Percentiles rank a stretch among this genome's conserved stretches.
phyloP scores from a whole-genome alignment of 2,888 invertebrate species.

The Cremastobaeus sp. region DNA sequence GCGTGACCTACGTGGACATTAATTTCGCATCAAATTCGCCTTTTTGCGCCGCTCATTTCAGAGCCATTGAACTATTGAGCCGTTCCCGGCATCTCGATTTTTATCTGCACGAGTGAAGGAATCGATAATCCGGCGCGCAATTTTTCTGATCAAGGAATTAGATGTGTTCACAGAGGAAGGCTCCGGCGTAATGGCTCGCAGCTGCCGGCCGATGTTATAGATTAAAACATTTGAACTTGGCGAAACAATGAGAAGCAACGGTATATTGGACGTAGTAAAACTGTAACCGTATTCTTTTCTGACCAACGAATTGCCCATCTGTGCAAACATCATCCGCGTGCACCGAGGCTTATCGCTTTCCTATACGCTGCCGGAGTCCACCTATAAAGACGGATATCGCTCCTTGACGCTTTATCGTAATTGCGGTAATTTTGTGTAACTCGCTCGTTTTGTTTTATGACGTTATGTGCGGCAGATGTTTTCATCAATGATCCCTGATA shows the following conservation, averaged over 20 bases:
- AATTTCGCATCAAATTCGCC: too few species aligned
- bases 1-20: too few species aligned
- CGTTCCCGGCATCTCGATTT: too few species aligned
- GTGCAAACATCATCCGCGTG: slow-evolving; percentile 49
- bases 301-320: slow-evolving; percentile 51
- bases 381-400: slow-evolving; percentile 24
- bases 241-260: slow-evolving; percentile 51
- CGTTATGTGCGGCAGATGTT: slow-evolving; percentile 21
- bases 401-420: slow-evolving; percentile 32
- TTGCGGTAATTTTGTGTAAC: slow-evolving; percentile 42
- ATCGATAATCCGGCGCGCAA: not conserved
- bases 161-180: not conserved
- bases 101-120: not conserved
- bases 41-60: too few species aligned
- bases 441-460: slow-evolving; percentile 38
- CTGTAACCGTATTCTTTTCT: slow-evolving; percentile 52
- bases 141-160: slow-evolving; percentile 1
- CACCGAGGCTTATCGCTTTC: slow-evolving; percentile 37
- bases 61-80: too few species aligned
- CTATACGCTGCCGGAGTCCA: slow-evolving; percentile 20
- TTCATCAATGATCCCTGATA: slow-evolving; percentile 25
- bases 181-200: slow-evolving; percentile 9
- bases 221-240: slow-evolving; percentile 52
- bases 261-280: slow-evolving; percentile 40
- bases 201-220: slow-evolving; percentile 29